Percentiles rank a stretch among this genome's conserved stretches.
Evolutionary conservation across 2,113 vertebrate genomes (phyloP).

Genomic region (Dicerorhinus sumatrensis): DNA sequence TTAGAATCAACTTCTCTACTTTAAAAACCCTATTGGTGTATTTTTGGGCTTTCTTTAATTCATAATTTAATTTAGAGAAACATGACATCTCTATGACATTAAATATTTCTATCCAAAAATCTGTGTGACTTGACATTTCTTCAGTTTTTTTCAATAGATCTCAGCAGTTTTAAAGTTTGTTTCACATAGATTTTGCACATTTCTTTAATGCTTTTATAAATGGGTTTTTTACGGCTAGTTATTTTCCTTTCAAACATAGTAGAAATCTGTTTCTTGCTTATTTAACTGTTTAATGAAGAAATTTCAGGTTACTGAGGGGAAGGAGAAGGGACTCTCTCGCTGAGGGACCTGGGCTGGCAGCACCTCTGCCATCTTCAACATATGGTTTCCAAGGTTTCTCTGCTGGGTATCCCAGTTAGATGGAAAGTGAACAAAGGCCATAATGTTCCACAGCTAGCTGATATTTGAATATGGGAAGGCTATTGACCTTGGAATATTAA

Average conservation of each 20-base stretch:
- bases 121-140: background rate
- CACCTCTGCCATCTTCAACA: background rate
- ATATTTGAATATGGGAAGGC: background rate
- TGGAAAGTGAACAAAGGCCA: background rate
- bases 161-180: background rate
- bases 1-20: background rate
- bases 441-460: background rate
- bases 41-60: background rate
- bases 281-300: background rate
- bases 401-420: background rate
- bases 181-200: background rate
- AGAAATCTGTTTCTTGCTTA: background rate
- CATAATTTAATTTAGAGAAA: background rate
- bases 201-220: background rate
- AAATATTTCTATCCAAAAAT: background rate
- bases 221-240: background rate
- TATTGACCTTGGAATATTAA: background rate
- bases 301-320: background rate
- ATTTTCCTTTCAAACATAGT: background rate
- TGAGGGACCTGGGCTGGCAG: background rate
- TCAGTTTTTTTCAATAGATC: background rate
- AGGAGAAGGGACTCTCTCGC: background rate
- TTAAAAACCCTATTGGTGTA: background rate
- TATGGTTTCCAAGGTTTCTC: background rate
- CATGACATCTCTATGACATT: background rate